Conservation (phyloP, 2,797 vertebrate genomes). For the Halcyon badia region DNA sequence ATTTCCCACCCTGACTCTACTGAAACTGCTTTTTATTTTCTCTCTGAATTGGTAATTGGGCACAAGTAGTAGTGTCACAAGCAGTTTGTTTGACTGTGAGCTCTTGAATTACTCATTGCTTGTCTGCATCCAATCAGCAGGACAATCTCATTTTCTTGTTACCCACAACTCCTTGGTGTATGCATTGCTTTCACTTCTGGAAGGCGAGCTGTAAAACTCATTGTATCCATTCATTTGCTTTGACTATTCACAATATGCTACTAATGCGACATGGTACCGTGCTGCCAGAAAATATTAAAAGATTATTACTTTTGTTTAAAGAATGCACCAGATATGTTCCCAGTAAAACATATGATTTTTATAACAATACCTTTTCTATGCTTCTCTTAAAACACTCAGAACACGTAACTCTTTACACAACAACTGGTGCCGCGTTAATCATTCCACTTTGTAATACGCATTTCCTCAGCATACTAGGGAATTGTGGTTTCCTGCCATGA, state of each 20-base stretch:
- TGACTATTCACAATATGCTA: constrained; percentile 82
- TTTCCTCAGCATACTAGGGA: constrained; percentile 61
- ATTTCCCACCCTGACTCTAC: constrained; percentile 92
- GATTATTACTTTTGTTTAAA: constrained; percentile 77
- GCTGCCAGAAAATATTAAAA: constrained; percentile 77
- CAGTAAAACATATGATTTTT: constrained; percentile 50
- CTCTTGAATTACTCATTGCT: constrained; percentile 82
- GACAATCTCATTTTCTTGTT: constrained; percentile 80
- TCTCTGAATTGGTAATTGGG: constrained; percentile 94
- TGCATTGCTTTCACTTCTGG: constrained; percentile 75
- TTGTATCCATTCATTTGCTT: constrained; percentile 82
- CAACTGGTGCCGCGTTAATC: constrained; percentile 19
- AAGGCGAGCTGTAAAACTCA: constrained; percentile 80
- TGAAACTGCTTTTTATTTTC: constrained; percentile 91
- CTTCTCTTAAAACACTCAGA: constrained; percentile 35
- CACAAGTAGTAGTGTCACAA: constrained; percentile 88
- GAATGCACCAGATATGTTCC: constrained; percentile 58
- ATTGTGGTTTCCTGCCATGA: constrained; percentile 66
- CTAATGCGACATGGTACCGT: constrained; percentile 61
- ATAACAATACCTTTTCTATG: neutral
- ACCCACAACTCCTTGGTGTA: constrained; percentile 81
- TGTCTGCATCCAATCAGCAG: constrained; percentile 80
- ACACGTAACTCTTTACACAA: neutral
- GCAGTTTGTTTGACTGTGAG: constrained; percentile 85
- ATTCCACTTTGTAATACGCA: constrained; percentile 25